Percentiles rank a stretch among this genome's conserved stretches.
phyloP scores from a whole-genome alignment of 2,888 invertebrate genomes.

The Cataglyphis albicans region DNA sequence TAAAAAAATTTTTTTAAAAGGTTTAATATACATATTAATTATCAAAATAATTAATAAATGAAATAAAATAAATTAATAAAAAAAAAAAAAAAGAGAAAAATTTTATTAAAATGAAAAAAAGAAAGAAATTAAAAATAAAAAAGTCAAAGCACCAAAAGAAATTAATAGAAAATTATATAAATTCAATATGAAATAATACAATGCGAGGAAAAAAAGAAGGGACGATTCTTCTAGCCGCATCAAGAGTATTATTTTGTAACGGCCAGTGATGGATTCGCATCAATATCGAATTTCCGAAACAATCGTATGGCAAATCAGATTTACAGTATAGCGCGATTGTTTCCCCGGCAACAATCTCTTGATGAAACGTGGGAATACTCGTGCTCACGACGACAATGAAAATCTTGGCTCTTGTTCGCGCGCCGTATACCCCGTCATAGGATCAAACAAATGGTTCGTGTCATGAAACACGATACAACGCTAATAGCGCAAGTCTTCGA shows the following conservation, averaged over 20 bases:
- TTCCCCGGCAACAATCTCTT: slow-evolving; percentile 69
- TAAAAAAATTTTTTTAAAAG: background rate
- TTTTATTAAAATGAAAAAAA: background rate
- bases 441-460: slow-evolving; percentile 77
- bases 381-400: slow-evolving; percentile 73
- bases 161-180: background rate
- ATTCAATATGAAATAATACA: background rate
- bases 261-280: slow-evolving; percentile 53
- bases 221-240: slow-evolving; percentile 16
- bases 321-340: slow-evolving; percentile 72
- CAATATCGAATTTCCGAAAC: slow-evolving; percentile 68
- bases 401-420: slow-evolving; percentile 64
- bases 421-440: slow-evolving; percentile 68
- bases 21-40: background rate
- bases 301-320: slow-evolving; percentile 67
- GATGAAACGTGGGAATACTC: slow-evolving; percentile 81
- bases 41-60: background rate
- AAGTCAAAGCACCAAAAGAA: background rate
- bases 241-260: slow-evolving; percentile 57
- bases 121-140: background rate
- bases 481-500: slow-evolving; percentile 74
- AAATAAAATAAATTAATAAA: background rate
- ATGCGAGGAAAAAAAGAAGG: background rate
- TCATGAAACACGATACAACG: slow-evolving; percentile 76
- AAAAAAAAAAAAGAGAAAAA: background rate